These are phyloP conservation scores for Diarsia dahlii DNA, from an alignment of 2,888 invertebrate species.

Conservation along the genomic window DNA sequence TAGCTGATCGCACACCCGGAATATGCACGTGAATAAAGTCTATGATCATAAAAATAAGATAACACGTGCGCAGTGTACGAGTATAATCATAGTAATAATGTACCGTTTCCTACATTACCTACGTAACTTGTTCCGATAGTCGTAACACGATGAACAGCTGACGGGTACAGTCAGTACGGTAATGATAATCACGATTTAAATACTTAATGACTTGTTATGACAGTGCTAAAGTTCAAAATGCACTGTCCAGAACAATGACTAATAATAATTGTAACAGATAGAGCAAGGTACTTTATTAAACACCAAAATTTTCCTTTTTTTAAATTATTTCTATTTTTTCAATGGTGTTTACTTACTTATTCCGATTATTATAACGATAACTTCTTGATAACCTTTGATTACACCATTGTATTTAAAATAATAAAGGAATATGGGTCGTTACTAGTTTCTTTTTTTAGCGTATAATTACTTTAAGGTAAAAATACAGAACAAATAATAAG, in stretches of 20 bases:
- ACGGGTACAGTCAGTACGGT: conserved; percentile 2
- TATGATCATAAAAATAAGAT: conserved; percentile 41
- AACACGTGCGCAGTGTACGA: conserved; percentile 7
- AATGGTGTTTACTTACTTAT: neutral
- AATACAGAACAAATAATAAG: too few relatives aligned
- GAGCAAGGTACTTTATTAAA: neutral
- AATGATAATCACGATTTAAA: neutral
- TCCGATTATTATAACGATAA: neutral
- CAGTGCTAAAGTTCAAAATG: neutral
- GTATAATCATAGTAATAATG: conserved; percentile 27
- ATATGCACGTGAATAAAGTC: conserved; percentile 9
- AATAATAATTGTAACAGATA: neutral
- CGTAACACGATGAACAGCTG: conserved; percentile 43
- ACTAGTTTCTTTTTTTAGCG: neutral
- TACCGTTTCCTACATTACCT: conserved; percentile 44
- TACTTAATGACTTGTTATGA: neutral
- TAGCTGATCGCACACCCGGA: conserved; percentile 23
- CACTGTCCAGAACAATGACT: neutral
- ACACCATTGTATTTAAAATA: neutral
- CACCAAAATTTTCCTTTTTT: neutral
- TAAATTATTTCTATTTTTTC: neutral
- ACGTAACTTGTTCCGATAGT: conserved; percentile 31
- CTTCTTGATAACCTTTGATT: neutral
- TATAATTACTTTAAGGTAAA: neutral
- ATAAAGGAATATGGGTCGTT: neutral